Conservation (phyloP, 2,888 invertebrate genomes). For the Yponomeuta sedellus region DNA sequence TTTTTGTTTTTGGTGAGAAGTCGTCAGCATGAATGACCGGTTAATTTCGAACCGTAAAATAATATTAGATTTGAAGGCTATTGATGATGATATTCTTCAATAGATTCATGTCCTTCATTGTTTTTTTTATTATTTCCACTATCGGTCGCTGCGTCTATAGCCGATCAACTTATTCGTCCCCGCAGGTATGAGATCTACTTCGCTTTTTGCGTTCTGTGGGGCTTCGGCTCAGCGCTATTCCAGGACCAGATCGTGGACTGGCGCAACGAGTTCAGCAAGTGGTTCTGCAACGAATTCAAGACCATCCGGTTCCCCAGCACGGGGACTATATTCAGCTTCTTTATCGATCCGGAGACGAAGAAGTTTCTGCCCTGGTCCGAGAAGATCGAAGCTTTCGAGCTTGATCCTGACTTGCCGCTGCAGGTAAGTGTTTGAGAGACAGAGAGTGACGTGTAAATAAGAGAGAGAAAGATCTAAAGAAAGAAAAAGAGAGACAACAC, state of each 20-base stretch:
- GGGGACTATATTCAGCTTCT: slow-evolving; percentile 92
- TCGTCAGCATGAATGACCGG: too few species aligned
- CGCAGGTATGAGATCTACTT: slow-evolving; percentile 92
- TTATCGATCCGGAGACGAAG: slow-evolving; percentile 90
- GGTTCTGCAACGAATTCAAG: slow-evolving; percentile 96
- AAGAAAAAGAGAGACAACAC: too few species aligned
- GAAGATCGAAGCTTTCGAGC: slow-evolving; percentile 84
- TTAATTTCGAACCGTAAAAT: too few species aligned
- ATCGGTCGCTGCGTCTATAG: too few species aligned
- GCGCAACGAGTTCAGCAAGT: slow-evolving; percentile 95
- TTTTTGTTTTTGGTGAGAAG: too few species aligned
- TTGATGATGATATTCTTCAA: too few species aligned
- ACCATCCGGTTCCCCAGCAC: slow-evolving; percentile 89
- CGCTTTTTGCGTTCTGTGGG: slow-evolving; percentile 93
- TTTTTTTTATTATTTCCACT: too few species aligned
- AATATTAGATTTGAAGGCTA: too few species aligned
- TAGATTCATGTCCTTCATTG: too few species aligned
- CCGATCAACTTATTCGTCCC: not conserved
- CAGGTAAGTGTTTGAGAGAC: slow-evolving; percentile 75
- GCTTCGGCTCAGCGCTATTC: slow-evolving; percentile 93
- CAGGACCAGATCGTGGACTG: slow-evolving; percentile 95
- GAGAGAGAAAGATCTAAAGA: too few species aligned
- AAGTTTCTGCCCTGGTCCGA: slow-evolving; percentile 92
- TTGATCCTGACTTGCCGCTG: slow-evolving; percentile 91
- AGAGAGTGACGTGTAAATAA: not conserved